Evolutionary conservation across 2,797 vertebrate genomes (phyloP).

Genomic region (Molossus alvarezi): DNA sequence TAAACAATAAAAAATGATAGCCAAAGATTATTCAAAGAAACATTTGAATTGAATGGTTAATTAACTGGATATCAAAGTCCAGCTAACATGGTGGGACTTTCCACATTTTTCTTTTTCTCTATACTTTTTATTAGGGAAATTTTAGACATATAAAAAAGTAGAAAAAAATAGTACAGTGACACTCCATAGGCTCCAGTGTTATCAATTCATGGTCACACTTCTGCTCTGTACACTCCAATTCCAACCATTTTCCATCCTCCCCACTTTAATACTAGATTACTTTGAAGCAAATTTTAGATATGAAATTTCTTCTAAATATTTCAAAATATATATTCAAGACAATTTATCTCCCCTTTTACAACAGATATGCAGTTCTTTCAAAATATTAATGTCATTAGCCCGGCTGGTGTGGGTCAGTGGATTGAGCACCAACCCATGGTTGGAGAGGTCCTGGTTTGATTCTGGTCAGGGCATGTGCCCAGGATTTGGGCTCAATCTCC

Average conservation of each 20-base stretch:
- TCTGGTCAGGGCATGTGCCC: too few relatives aligned
- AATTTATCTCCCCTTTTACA: neutral
- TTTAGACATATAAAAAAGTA: neutral
- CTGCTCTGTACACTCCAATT: rapidly evolving
- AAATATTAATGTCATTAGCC: neutral
- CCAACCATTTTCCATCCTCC: neutral
- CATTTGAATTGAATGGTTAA: neutral
- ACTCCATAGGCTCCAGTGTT: neutral
- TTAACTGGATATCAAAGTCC: neutral
- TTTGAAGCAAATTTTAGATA: slow-evolving; percentile 10
- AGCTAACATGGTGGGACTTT: neutral
- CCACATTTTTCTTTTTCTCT: neutral
- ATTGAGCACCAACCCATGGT: too few relatives aligned
- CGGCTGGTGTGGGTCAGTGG: too few relatives aligned
- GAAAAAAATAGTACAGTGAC: neutral
- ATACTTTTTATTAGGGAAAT: neutral
- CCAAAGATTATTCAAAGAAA: neutral
- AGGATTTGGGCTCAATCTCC: too few relatives aligned
- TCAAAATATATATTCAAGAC: neutral
- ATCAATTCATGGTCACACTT: neutral
- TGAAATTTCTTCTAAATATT: neutral
- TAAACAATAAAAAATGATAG: neutral
- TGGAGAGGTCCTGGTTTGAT: too few relatives aligned
- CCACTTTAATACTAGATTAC: neutral
- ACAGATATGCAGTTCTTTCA: neutral